A percentile compares a stretch with the other conserved stretches of the same genome.
Conservation (phyloP, 1,140 invertebrate genomes). For the Scylla paramamosain region DNA sequence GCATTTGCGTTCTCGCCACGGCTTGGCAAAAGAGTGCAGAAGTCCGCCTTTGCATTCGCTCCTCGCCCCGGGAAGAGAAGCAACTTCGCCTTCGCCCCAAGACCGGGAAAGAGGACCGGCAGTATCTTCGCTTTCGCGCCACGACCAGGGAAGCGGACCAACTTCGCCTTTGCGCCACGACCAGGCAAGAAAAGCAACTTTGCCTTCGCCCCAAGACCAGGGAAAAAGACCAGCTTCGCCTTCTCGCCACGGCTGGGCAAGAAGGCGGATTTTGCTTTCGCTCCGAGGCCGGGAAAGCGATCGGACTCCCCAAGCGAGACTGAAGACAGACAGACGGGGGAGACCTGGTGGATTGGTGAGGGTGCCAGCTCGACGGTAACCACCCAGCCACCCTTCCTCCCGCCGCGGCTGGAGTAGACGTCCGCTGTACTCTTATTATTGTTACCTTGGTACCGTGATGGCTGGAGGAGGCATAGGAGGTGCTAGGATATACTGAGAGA, state of each 20-base stretch:
- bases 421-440: no score
- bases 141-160: slow-evolving; percentile 37
- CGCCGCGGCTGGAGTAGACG: no score
- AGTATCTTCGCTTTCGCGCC: slow-evolving; percentile 25
- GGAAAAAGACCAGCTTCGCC: slow-evolving; percentile 54
- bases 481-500: no score
- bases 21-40: slow-evolving; percentile 7
- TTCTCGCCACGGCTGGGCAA: slow-evolving; percentile 55
- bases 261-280: slow-evolving; percentile 31
- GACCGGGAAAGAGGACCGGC: slow-evolving; percentile 34
- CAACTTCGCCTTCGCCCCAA: slow-evolving; percentile 59
- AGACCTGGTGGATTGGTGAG: neutral
- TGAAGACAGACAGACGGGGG: neutral
- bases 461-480: no score
- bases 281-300: slow-evolving; percentile 44
- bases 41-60: neutral
- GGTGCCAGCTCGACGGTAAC: neutral
- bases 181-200: slow-evolving; percentile 39
- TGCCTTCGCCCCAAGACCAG: slow-evolving; percentile 52
- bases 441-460: no score
- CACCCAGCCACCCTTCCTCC: neutral
- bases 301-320: neutral
- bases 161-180: slow-evolving; percentile 60
- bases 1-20: slow-evolving; percentile 34
- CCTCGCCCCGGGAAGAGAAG: slow-evolving; percentile 39